Evolutionary conservation across 2,797 vertebrate species (phyloP), one percentile per base, ranked within the genome.

Genomic region (Mycteria americana): DNA sequence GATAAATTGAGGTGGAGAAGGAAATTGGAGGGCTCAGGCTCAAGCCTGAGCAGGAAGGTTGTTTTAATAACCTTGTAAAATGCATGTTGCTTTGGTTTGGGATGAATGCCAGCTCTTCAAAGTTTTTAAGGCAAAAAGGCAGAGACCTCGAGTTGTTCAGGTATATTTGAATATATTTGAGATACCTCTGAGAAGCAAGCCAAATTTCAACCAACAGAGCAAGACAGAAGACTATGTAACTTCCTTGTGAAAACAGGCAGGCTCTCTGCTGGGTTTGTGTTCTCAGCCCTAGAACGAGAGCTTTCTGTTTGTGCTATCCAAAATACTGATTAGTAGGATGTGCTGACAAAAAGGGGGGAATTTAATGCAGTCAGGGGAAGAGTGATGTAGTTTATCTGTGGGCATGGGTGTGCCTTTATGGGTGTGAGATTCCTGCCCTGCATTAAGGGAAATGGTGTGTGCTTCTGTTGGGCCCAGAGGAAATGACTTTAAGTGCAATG

Each of bases 1-100:
- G 65, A 94, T 93, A 89, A 92, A 89, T 84, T 84, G 92, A 95
- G 89, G 91, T 95, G 96, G 93, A 88, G 91, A 93, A 96, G 94
- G 93, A 96, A 97, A 81, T 18, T 73, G 56, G 50, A 96, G 69
- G 87, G 92, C 65, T 56, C 21, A 70, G 33, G 35, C 85, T 94
- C 75, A 95, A 97, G 85, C 76, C 63, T 84, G 85, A 91, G 89
- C 91, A 89, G 84, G 89, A 95, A 91, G 35, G 28, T 64, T 68
- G 28, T 86, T 96, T 88, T 95, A 73, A 88, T 92, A 83, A 56
- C 33, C 21, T 59, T 81, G 64, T 95, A 75, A 83, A 94, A 91
- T 25, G 21, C 6, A 2, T 43, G 4, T 63, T 89, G 68, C 84
- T 85, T 75, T 85, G 45, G 19, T 82, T 92, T 0, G 1, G 41